Evolutionary conservation across 2,888 invertebrate genomes (phyloP).

Genomic region (Eumacrocentrus americanus): DNA sequence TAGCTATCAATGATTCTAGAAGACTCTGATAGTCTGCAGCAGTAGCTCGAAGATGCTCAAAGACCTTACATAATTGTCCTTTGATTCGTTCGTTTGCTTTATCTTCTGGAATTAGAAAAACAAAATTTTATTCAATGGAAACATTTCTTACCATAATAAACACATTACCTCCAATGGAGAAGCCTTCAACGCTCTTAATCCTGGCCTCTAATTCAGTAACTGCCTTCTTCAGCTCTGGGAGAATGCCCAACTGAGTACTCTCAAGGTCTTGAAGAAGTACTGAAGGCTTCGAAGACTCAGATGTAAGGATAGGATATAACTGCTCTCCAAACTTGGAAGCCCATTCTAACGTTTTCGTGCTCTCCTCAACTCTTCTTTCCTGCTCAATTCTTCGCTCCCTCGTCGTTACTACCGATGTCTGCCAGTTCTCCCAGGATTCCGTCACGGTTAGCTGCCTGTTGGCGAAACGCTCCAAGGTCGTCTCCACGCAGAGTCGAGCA

Average conservation of each 20-base stretch:
- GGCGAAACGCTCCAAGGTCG: slow-evolving; percentile 71
- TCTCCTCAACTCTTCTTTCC: slow-evolving; percentile 63
- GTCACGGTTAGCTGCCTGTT: slow-evolving; percentile 70
- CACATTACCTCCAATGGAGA: slow-evolving; percentile 67
- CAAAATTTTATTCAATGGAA: too few relatives aligned
- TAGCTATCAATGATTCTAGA: slow-evolving; percentile 72
- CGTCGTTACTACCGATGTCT: slow-evolving; percentile 66
- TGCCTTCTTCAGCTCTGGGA: slow-evolving; percentile 69
- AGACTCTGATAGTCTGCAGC: slow-evolving; percentile 75
- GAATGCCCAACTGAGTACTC: slow-evolving; percentile 65
- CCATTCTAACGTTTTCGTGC: slow-evolving; percentile 69
- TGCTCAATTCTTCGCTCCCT: slow-evolving; percentile 60
- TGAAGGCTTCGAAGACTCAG: slow-evolving; percentile 67
- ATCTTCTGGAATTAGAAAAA: too few relatives aligned
- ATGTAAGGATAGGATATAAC: slow-evolving; percentile 76
- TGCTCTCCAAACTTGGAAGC: slow-evolving; percentile 74
- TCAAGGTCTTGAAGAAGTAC: slow-evolving; percentile 67
- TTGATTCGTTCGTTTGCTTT: slow-evolving; percentile 68
- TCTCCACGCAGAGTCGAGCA: slow-evolving; percentile 72
- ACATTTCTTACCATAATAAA: too few relatives aligned
- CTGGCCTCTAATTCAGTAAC: slow-evolving; percentile 72
- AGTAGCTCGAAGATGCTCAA: slow-evolving; percentile 71
- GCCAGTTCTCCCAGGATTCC: slow-evolving; percentile 75
- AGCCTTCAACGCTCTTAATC: slow-evolving; percentile 71
- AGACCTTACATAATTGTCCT: slow-evolving; percentile 70